Evolutionary conservation across 2,797 vertebrate species (phyloP).

Genomic region (Thripadectes ignobilis): DNA sequence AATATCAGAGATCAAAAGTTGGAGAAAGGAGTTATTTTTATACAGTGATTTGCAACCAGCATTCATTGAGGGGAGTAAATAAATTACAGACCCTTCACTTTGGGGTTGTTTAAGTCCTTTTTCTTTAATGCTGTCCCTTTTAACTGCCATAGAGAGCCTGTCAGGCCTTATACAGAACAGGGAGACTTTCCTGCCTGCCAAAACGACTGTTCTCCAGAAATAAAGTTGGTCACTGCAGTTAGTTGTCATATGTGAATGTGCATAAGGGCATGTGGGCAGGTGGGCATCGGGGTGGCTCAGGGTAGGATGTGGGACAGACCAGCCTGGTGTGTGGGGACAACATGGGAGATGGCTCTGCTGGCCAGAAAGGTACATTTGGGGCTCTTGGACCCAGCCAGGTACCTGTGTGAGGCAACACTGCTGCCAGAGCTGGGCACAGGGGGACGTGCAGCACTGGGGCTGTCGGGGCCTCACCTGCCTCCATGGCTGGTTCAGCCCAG

Average conservation of each 20-base stretch:
- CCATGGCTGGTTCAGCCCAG: neutral
- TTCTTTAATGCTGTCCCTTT: slow-evolving; percentile 32
- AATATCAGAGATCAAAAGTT: slow-evolving; percentile 76
- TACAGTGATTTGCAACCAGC: slow-evolving; percentile 71
- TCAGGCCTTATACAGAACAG: slow-evolving; percentile 13
- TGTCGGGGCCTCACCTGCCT: neutral
- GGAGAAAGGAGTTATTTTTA: slow-evolving; percentile 75
- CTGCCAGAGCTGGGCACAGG: accelerated
- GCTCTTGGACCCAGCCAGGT: neutral
- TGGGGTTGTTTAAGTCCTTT: slow-evolving; percentile 63
- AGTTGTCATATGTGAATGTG: accelerated
- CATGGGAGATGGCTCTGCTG: accelerated
- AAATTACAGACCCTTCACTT: slow-evolving; percentile 66
- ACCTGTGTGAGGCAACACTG: accelerated
- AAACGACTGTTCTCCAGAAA: neutral
- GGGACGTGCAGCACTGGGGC: neutral
- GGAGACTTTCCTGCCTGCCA: neutral
- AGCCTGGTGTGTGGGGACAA: accelerated
- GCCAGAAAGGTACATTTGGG: neutral
- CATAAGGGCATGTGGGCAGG: accelerated
- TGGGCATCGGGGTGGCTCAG: accelerated
- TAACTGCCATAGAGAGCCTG: slow-evolving; percentile 52
- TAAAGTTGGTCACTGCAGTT: neutral
- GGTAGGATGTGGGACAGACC: accelerated
- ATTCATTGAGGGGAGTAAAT: slow-evolving; percentile 66